Conservation (phyloP, 1,140 invertebrate species). For the Drosophila nannoptera region DNA sequence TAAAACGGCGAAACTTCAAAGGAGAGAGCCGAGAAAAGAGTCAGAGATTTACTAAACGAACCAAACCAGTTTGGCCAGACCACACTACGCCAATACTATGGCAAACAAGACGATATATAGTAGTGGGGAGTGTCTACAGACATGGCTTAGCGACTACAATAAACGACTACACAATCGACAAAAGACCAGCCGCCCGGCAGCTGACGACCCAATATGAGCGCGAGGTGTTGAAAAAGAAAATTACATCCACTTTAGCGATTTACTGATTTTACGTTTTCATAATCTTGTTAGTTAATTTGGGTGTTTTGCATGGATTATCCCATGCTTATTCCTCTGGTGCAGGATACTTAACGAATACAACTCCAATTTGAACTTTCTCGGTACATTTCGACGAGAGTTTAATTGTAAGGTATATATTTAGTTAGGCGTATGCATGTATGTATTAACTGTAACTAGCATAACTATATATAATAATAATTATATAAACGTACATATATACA, state of each 20-base stretch:
- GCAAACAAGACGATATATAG: conserved; percentile 50
- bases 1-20: conserved; percentile 75
- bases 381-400: too few relatives aligned
- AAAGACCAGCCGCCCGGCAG: conserved; percentile 64
- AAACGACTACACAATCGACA: conserved; percentile 45
- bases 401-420: too few relatives aligned
- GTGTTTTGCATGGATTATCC: conserved; percentile 42
- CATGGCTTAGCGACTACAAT: conserved; percentile 44
- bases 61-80: conserved; percentile 67
- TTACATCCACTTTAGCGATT: conserved; percentile 78
- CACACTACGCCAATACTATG: conserved; percentile 30
- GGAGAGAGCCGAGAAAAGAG: conserved; percentile 73
- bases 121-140: conserved; percentile 43
- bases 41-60: conserved; percentile 75
- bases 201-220: conserved; percentile 74
- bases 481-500: not conserved
- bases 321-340: conserved; percentile 29
- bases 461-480: not conserved
- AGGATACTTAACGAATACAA: conserved; percentile 4
- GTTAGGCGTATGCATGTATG: too few relatives aligned
- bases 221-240: conserved; percentile 78
- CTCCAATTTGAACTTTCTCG: too few relatives aligned
- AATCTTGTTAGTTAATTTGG: conserved; percentile 78
- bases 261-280: conserved; percentile 78
- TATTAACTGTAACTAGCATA: too few relatives aligned